Evolutionary conservation across 2,797 vertebrate species (phyloP), one percentile per base, ranked within the genome.

Genomic region (Poliocrania exsul): DNA sequence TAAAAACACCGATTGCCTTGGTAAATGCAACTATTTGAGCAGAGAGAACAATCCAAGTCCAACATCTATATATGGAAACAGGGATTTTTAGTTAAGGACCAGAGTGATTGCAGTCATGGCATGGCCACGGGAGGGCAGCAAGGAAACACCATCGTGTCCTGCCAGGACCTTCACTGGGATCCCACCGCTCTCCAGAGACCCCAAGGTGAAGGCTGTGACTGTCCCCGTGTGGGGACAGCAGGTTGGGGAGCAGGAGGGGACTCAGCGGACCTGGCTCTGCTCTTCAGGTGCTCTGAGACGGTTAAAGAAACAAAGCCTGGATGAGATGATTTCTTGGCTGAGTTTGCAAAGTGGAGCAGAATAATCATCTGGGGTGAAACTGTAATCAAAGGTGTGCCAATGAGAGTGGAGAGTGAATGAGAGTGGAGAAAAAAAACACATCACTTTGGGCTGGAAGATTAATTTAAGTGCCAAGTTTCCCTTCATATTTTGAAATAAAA

Each of bases 111-210:
- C 9, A 73, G 58, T 4, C 4, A 17, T 9, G 70, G 44, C 83
- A 5, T 3, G 33, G 86, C 90, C 94, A 94, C 86, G 54, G 88
- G 93, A 93, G 91, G 94, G 92, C 90, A 95, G 92, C 86, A 95
- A 73, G 90, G 58, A 88, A 81, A 49, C 80, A 3, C 2, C 10
- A 4, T 44, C 64, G 21, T 16, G 81, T 47, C 33, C 71, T 33
- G 7, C 10, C 13, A 17, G 57, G 35, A 16, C 16, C 38, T 7
- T 18, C 23, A 5, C 10, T 1, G 18, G 42, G 26, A 16, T 19
- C 62, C 26, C 49, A 0, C 0, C 2, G 44, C 18, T 9, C 58
- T 6, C 29, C 0, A 1, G 2, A 23, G 51, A 29, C 8, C 8
- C 12, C 3, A 5, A 1, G 33, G 2, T 3, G 16, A 1, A 5